These are phyloP conservation scores for Saguinus midas DNA, from an alignment of 2,113 vertebrate species.

Conservation along the genomic window DNA sequence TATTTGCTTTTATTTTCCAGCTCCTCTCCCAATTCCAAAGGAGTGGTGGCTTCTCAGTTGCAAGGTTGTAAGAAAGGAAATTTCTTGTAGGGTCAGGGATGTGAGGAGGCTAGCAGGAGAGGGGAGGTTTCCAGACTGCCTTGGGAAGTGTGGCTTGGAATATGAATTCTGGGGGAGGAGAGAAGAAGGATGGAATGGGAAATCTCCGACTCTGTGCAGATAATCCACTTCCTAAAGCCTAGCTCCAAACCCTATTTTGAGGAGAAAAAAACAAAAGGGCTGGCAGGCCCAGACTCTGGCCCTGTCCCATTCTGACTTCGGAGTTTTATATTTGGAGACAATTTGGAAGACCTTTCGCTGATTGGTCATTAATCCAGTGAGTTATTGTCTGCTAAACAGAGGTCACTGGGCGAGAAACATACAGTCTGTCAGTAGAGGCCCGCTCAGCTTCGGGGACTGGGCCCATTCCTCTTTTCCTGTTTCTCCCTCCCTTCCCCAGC, in stretches of 20 bases:
- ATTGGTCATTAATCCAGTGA: slow-evolving; percentile 90
- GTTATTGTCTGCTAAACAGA: slow-evolving; percentile 87
- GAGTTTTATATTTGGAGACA: slow-evolving; percentile 77
- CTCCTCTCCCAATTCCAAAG: background rate
- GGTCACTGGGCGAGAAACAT: slow-evolving; percentile 86
- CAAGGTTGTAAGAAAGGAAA: background rate
- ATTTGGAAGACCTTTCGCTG: slow-evolving; percentile 81
- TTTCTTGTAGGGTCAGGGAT: background rate
- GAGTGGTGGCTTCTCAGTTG: background rate
- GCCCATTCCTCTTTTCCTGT: slow-evolving; percentile 43
- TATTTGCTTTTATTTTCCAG: background rate
- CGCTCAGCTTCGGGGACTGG: slow-evolving; percentile 25
- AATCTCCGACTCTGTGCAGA: background rate
- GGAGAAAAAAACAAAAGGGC: slow-evolving; percentile 48
- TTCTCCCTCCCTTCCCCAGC: background rate
- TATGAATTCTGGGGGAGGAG: background rate
- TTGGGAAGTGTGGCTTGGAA: background rate
- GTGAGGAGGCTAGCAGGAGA: background rate
- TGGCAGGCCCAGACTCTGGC: slow-evolving; percentile 38
- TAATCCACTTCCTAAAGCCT: slow-evolving; percentile 67
- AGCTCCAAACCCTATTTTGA: background rate
- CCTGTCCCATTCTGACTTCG: slow-evolving; percentile 70
- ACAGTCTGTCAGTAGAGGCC: slow-evolving; percentile 85
- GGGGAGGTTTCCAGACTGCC: background rate
- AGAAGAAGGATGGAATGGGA: background rate